Conservation (phyloP, 2,113 vertebrate species). For the Struthio camelus region DNA sequence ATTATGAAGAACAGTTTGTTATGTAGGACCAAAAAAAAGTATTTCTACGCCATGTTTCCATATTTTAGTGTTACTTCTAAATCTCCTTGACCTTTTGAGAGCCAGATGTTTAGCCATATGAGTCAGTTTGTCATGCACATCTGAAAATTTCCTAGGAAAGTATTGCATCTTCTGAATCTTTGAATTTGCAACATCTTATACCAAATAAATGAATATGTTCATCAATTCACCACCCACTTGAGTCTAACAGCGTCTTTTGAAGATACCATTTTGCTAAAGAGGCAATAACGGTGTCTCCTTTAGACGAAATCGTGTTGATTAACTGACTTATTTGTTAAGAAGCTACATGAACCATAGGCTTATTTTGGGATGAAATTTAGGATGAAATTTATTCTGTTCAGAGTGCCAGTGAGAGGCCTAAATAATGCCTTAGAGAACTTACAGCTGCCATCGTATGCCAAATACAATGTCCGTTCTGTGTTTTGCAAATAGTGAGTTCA, state of each 20-base stretch:
- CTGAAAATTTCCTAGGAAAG: constrained; percentile 15
- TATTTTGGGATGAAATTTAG: not conserved
- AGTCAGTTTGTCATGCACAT: constrained; percentile 32
- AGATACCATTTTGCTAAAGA: not conserved
- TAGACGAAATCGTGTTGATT: not conserved
- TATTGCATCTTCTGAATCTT: constrained; percentile 15
- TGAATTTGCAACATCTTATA: not conserved
- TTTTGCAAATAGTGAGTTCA: not conserved
- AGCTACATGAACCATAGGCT: not conserved
- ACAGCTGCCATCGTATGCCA: not conserved
- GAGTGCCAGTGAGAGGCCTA: not conserved
- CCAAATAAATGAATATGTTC: not conserved
- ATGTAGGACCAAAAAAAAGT: not conserved
- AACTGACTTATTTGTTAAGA: not conserved
- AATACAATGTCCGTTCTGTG: not conserved
- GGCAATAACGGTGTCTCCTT: not conserved
- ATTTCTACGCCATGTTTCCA: not conserved
- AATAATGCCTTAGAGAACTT: not conserved
- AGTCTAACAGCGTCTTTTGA: not conserved
- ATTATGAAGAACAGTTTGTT: not conserved
- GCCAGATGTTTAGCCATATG: constrained; percentile 12
- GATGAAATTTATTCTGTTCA: not conserved
- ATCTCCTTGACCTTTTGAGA: constrained; percentile 33
- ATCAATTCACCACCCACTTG: not conserved
- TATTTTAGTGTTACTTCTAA: constrained; percentile 41